Evolutionary conservation across 1,140 invertebrate species (phyloP), one percentile per base, ranked within the genome.

Genomic region (Papilio helenus): DNA sequence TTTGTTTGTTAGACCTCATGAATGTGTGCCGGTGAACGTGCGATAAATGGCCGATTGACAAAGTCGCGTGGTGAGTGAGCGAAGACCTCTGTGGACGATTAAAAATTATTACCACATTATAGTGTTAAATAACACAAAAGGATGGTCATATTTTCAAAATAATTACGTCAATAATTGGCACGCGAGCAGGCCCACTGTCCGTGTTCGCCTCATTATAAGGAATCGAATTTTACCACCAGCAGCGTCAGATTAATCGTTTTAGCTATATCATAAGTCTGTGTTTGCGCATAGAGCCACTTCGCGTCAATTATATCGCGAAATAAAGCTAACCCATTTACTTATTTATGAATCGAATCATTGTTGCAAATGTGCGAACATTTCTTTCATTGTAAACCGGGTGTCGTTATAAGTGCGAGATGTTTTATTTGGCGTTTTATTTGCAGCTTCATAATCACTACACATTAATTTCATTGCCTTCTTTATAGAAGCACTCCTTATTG

Each of bases 121-220:
- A 85, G 86, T 86, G 87, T 90, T 92, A 90, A 92, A 92, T 90
- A 90, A 88, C 87, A 90, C 87, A 92, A 90, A 91, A 91, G 89
- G 85, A 85, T 76, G 83, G 86, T 87, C 87, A 92, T 94, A 94
- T 94, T 92, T 94, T 93, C 88, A 91, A 92, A 89, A 92, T 93
- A 92, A 94, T 92, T 92, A 92, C 92, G 88, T 91, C 91, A 92
- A 94, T 94, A 94, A 94, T 94, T 93, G 92, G 89, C 91, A 93
- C 89, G 90, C 90, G 87, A 89, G 85, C 84, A 87, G 86, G 82
- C 86, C 84, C 83, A 86, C 86, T 87, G 80, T 82, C 26, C 61
- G 61, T 68, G 83, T 89, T 87, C 88, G 80, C 89, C 87, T 91
- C 91, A 93, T 94, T 94, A 94, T 90, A 88, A 86, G 82, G 81